Conservation (phyloP, 1,140 invertebrate genomes). For the Drosophila murphyi region DNA sequence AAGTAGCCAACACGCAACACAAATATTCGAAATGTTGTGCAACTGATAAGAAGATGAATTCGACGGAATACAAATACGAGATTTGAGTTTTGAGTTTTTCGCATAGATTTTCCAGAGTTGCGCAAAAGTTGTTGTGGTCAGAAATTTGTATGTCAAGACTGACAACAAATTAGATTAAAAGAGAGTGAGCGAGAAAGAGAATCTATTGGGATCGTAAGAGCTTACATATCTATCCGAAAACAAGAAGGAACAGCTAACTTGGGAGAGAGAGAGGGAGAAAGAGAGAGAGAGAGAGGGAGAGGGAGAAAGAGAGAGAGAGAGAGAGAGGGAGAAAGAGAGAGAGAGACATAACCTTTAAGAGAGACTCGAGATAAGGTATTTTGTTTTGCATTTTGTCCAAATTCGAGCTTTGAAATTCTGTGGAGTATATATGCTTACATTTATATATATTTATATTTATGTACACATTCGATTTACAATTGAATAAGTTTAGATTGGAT, state of each 20-base stretch:
- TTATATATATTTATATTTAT: too few species aligned
- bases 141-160: conserved; percentile 60
- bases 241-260: too few species aligned
- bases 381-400: too few species aligned
- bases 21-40: conserved; percentile 40
- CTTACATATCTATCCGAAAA: background rate
- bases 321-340: too few species aligned
- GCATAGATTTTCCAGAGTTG: conserved; percentile 2
- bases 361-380: too few species aligned
- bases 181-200: background rate
- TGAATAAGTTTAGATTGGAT: too few species aligned
- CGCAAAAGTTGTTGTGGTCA: conserved; percentile 22
- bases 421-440: too few species aligned
- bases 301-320: too few species aligned
- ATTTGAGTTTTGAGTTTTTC: conserved; percentile 25
- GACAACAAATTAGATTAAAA: background rate
- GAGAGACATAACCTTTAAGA: too few species aligned
- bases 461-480: too few species aligned
- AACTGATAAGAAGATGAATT: conserved; percentile 52
- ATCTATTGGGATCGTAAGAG: background rate
- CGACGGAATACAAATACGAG: background rate
- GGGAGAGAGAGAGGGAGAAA: background rate
- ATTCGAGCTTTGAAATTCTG: too few species aligned
- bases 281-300: too few species aligned
- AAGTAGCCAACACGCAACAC: background rate